Evolutionary conservation across 2,888 invertebrate genomes (phyloP).

Genomic region (Odontocolon sp.): DNA sequence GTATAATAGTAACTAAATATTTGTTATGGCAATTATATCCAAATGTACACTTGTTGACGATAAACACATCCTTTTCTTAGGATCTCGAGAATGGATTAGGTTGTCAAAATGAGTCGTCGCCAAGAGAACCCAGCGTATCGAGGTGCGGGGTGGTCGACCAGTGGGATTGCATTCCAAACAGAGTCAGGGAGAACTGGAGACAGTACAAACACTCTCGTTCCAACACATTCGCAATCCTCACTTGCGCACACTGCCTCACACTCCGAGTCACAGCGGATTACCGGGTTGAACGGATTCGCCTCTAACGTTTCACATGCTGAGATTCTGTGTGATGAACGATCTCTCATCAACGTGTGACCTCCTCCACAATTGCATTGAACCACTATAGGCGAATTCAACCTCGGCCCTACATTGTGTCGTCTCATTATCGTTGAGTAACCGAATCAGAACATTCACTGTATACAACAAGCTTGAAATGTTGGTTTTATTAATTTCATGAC

Average conservation of each 20-base stretch:
- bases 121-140: not conserved
- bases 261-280: conserved; percentile 30
- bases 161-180: conserved; percentile 9
- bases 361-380: conserved; percentile 16
- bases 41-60: too few relatives aligned
- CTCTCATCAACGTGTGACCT: conserved; percentile 40
- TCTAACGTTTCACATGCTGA: conserved; percentile 38
- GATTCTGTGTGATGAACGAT: conserved; percentile 43
- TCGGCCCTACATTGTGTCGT: not conserved
- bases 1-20: too few relatives aligned
- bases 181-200: not conserved
- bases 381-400: conserved; percentile 10
- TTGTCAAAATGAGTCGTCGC: not conserved
- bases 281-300: conserved; percentile 28
- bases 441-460: conserved; percentile 17
- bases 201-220: conserved; percentile 25
- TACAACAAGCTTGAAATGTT: too few relatives aligned
- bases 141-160: not conserved
- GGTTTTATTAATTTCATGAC: too few relatives aligned
- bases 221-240: conserved; percentile 21
- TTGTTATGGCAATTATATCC: too few relatives aligned
- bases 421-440: conserved; percentile 38
- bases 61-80: too few relatives aligned
- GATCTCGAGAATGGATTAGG: too few relatives aligned
- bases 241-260: conserved; percentile 8